Base-by-base conservation (phyloP, 2,113 vertebrate species). In the Egretta garzetta region DNA sequence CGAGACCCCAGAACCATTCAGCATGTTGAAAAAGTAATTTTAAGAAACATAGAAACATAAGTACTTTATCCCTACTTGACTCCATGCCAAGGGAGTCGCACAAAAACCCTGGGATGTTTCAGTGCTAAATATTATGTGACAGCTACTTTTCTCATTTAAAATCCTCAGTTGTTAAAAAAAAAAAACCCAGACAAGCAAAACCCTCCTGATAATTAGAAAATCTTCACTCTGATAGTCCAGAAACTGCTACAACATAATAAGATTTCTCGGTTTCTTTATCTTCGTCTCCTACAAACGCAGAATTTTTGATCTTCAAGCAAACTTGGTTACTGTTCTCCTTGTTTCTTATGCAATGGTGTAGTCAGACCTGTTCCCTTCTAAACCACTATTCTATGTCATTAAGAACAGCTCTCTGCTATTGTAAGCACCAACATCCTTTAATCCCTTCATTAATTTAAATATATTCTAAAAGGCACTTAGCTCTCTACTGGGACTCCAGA, bases 391-490 rank as follows among this genome's bases (percentile, higher is more conserved):
- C 72, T 89, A 30, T 62, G 86, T 55, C 94, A 93, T 71, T 90
- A 90, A 75, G 70, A 94, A 85, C 12, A 82, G 53, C 62, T 80
- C 90, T 82, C 49, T 66, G 59, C 76, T 93, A 37, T 50, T 95
- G 72, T 93, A 95, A 94, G 84, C 66, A 94, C 37, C 84, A 93
- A 52, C 56, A 89, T 87, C 86, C 64, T 67, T 96, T 94, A 88
- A 96, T 93, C 47, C 68, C 41, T 86, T 96, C 70, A 87, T 89
- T 93, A 96, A 91, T 94, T 93, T 93, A 95, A 96, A 89, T 37
- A 72, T 81, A 95, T 94, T 92, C 89, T 84, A 84, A 84, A 94
- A 93, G 43, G 68, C 93, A 96, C 68, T 95, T 92, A 86, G 83
- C 26, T 80, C 55, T 87, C 72, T 89, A 59, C 47, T 81, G 80